These are phyloP conservation scores for Apeira syringaria DNA, from an alignment of 2,888 invertebrate genomes.

Conservation along the genomic window DNA sequence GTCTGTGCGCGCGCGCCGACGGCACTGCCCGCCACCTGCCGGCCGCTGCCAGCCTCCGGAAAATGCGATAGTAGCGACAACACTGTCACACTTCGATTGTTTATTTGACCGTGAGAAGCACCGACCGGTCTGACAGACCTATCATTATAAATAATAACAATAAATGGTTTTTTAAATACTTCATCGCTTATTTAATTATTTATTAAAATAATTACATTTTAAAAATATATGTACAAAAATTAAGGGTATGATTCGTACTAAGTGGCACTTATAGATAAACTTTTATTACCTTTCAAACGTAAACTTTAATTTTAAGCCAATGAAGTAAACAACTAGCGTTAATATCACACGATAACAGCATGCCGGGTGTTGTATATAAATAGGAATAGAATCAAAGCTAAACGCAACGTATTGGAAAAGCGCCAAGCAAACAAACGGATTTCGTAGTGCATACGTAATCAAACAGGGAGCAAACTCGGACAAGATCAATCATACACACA, in stretches of 20 bases:
- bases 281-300: not conserved
- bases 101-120: constrained; percentile 65
- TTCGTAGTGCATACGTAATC: constrained; percentile 53
- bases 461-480: constrained; percentile 21
- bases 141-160: constrained; percentile 7
- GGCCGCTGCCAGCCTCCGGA: constrained; percentile 65
- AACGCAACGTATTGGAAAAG: constrained; percentile 55
- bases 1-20: constrained; percentile 80
- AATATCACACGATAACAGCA: constrained; percentile 58
- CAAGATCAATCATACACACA: constrained; percentile 20
- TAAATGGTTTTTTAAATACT: not conserved
- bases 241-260: not conserved
- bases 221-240: not conserved
- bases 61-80: constrained; percentile 77
- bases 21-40: constrained; percentile 65
- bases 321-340: constrained; percentile 46
- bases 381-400: constrained; percentile 62
- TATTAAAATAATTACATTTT: too few species aligned
- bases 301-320: constrained; percentile 19
- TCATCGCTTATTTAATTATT: not conserved
- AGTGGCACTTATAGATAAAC: too few species aligned
- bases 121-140: constrained; percentile 49
- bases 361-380: constrained; percentile 60
- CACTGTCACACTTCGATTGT: constrained; percentile 76
- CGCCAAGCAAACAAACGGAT: constrained; percentile 60